These are phyloP conservation scores for Myioborus melanocephalus DNA, from an alignment of 2,797 vertebrate species.

Conservation along the genomic window DNA sequence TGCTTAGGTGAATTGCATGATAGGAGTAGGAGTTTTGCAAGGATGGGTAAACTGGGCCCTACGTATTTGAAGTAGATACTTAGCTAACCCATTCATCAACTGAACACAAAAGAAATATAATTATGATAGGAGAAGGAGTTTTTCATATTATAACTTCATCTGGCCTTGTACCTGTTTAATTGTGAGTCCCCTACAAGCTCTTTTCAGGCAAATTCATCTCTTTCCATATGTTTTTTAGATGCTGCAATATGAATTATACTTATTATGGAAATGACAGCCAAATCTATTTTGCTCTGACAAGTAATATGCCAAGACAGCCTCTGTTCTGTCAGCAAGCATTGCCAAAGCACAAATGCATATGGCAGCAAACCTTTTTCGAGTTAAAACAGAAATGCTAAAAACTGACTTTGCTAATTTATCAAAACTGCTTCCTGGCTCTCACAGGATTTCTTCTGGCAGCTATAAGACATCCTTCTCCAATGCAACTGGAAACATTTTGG, in stretches of 20 bases:
- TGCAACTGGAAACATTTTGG: conserved; percentile 32
- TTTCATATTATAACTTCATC: conserved; percentile 47
- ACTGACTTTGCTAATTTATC: conserved; percentile 67
- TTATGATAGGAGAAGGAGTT: background rate
- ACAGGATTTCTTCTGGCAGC: background rate
- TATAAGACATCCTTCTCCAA: background rate
- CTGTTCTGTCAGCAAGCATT: conserved; percentile 58
- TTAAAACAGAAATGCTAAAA: conserved; percentile 55
- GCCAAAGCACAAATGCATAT: conserved; percentile 64
- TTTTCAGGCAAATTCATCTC: background rate
- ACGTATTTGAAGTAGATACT: background rate
- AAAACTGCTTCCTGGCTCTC: conserved; percentile 56
- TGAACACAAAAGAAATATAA: background rate
- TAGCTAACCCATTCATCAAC: background rate
- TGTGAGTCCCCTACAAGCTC: background rate
- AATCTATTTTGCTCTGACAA: conserved; percentile 58
- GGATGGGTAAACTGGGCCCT: background rate
- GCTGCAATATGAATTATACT: conserved; percentile 53
- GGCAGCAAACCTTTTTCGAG: conserved; percentile 44
- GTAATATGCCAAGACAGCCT: conserved; percentile 60
- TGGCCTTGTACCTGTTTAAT: conserved; percentile 2
- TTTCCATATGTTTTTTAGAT: conserved; percentile 51
- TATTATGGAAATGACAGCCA: conserved; percentile 62
- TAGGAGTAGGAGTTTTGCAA: background rate
- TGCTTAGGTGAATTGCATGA: background rate